phyloP scores from a whole-genome alignment of 2,113 vertebrate species.

The Alethe diademata region DNA sequence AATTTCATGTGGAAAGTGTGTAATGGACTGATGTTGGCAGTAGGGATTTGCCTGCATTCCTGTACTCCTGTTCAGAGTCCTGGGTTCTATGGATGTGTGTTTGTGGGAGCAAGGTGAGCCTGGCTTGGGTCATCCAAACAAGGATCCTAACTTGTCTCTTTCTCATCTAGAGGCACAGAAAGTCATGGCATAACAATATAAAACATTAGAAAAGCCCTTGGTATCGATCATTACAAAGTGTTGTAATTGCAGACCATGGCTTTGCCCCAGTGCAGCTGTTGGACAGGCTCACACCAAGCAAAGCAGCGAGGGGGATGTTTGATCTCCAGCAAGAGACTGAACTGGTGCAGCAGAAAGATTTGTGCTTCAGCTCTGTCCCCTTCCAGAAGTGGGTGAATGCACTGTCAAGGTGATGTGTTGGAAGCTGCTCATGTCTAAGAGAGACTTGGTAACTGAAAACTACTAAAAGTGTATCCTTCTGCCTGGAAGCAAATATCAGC shows the following conservation, averaged over 20 bases:
- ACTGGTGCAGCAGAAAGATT: background rate
- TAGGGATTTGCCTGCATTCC: background rate
- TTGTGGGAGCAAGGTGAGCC: background rate
- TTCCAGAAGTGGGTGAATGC: background rate
- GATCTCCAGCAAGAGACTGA: rapidly evolving
- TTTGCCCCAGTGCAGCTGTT: background rate
- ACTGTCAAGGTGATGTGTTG: rapidly evolving
- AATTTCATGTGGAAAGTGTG: background rate
- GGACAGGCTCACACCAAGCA: background rate
- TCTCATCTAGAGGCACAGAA: background rate
- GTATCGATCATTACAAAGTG: background rate
- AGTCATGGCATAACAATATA: background rate
- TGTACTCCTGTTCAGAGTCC: rapidly evolving
- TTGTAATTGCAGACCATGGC: background rate
- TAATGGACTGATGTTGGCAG: rapidly evolving
- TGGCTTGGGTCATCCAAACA: background rate
- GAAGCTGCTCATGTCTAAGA: background rate
- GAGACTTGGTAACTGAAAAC: background rate
- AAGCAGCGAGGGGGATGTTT: rapidly evolving
- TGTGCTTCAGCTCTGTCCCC: background rate
- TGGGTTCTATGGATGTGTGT: background rate
- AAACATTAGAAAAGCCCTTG: background rate
- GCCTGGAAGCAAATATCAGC: background rate
- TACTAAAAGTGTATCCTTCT: background rate
- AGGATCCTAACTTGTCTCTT: background rate